A percentile compares a stretch with the other conserved stretches of the same genome.
Conservation (phyloP, 2,113 vertebrate species). For the Corapipo altera region DNA sequence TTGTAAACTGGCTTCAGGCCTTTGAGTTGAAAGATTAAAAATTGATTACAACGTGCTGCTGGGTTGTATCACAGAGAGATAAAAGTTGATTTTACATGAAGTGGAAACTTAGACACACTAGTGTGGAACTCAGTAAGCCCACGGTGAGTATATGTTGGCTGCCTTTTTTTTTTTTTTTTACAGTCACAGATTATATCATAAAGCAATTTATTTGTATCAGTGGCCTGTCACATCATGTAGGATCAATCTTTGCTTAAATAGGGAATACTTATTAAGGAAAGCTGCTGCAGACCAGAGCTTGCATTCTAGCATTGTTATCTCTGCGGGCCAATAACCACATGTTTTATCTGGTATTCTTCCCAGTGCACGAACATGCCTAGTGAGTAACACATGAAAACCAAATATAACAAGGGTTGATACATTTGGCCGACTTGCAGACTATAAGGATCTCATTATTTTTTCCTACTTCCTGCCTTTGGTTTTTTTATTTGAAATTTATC, state of each 20-base stretch:
- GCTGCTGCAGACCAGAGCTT: neutral
- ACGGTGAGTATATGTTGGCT: neutral
- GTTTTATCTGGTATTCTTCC: conserved; percentile 37
- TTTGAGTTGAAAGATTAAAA: neutral
- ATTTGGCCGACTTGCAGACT: neutral
- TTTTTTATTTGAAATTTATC: neutral
- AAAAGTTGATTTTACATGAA: neutral
- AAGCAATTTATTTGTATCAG: conserved; percentile 9
- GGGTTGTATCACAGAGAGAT: neutral
- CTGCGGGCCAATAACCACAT: neutral
- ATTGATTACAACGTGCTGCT: neutral
- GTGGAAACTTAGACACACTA: neutral
- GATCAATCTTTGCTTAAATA: neutral
- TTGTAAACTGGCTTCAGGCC: neutral
- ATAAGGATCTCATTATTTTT: neutral
- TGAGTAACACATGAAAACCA: conserved; percentile 27
- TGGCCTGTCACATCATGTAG: neutral
- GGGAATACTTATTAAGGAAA: neutral
- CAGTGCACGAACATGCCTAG: neutral
- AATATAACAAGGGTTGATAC: neutral
- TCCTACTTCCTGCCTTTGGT: neutral
- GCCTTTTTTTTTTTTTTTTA: neutral
- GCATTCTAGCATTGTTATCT: neutral
- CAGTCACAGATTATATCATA: neutral
- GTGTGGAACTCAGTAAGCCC: neutral